phyloP scores from a whole-genome alignment of 2,888 invertebrate genomes.

The Dryomyza anilis region DNA sequence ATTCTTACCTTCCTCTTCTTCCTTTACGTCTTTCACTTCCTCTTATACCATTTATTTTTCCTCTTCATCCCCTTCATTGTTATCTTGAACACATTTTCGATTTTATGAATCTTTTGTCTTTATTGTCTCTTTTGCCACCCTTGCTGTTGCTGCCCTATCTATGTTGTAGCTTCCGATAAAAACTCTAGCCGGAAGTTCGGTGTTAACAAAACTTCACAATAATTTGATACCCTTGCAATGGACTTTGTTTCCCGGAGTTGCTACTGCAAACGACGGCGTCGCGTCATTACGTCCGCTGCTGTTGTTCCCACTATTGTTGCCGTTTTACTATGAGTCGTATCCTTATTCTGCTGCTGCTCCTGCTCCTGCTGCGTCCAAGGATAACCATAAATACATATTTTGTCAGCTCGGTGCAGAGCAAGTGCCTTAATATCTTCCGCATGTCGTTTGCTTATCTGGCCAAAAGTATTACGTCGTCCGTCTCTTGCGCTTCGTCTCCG shows the following conservation, averaged over 20 bases:
- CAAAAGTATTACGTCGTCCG: constrained; percentile 1
- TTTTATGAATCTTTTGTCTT: too few relatives aligned
- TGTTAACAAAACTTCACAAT: constrained; percentile 22
- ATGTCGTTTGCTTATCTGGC: constrained; percentile 53
- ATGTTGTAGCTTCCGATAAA: constrained; percentile 3
- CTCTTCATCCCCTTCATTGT: neutral
- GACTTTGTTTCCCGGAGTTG: neutral
- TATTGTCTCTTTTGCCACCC: neutral
- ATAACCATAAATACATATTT: constrained; percentile 32
- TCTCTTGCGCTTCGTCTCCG: neutral
- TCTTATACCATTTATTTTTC: neutral
- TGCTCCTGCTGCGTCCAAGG: neutral
- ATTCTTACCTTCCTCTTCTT: too few relatives aligned
- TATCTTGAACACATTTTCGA: neutral
- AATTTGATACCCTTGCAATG: constrained; percentile 7
- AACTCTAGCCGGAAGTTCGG: constrained; percentile 17
- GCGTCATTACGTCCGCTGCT: too few relatives aligned
- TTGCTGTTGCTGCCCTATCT: neutral
- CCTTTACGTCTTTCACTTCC: too few relatives aligned
- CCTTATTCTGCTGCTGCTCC: neutral
- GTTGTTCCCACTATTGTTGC: neutral
- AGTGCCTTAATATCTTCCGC: constrained; percentile 44
- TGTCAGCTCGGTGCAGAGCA: constrained; percentile 16
- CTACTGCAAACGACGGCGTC: too few relatives aligned
- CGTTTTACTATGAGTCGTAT: neutral